phyloP scores from a whole-genome alignment of 2,797 vertebrate species.

The Falco novaeseelandiae region DNA sequence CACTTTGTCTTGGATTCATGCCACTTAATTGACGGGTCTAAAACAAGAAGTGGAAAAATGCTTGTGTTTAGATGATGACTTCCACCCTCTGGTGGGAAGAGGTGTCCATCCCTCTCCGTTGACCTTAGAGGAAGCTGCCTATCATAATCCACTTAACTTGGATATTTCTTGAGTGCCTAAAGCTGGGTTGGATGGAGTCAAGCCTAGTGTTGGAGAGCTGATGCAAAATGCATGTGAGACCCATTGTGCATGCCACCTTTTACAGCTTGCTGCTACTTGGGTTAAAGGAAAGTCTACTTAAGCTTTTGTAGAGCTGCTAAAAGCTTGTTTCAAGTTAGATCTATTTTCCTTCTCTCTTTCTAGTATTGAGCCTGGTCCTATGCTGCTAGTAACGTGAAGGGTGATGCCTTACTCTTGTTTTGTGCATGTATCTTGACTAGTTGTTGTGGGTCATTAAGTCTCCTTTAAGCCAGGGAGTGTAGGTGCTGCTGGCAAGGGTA shows the following conservation, averaged over 20 bases:
- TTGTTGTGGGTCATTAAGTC: background rate
- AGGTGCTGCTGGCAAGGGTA: background rate
- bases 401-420: background rate
- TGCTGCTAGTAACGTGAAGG: background rate
- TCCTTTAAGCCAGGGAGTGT: background rate
- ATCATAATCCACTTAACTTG: background rate
- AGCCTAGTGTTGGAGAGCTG: background rate
- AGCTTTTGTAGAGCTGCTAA: background rate
- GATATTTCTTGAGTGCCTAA: background rate
- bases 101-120: background rate
- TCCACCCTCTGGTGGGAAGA: background rate
- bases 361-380: background rate
- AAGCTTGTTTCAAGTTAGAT: background rate
- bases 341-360: background rate
- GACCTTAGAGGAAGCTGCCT: background rate
- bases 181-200: background rate
- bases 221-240: background rate
- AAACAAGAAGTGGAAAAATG: background rate
- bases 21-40: background rate
- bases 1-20: background rate
- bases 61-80: background rate
- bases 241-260: background rate
- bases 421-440: background rate
- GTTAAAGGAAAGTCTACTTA: background rate
- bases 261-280: background rate